Base-by-base conservation (phyloP, 2,113 vertebrate genomes). In the Chascanopsetta lugubris region DNA sequence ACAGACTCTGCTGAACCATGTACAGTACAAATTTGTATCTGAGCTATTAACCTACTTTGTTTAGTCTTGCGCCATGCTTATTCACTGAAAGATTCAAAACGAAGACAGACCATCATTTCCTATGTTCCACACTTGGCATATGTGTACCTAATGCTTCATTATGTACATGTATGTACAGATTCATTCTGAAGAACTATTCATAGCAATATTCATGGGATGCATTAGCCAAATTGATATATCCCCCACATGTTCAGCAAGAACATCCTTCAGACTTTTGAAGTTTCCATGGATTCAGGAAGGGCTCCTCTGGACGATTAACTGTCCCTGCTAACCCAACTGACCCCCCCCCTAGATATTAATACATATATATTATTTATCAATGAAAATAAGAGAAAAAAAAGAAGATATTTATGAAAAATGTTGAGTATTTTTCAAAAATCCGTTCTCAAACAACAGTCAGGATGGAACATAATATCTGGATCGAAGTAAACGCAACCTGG, bases 1-100 rank as follows among this genome's bases (percentile, higher is more conserved):
- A 85, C 87, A 92, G 91, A 94, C 90, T 90, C 79, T 89, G 93
- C 92, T 92, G 91, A 94, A 94, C 89, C 89, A 91, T 95, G 92
- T 93, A 93, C 90, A 93, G 91, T 88, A 90, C 69, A 88, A 80
- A 91, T 93, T 93, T 93, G 91, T 93, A 93, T 92, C 88, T 89
- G 90, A 89, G 85, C 84, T 93, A 92, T 91, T 91, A 91, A 86
- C 85, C 88, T 89, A 81, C 88, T 92, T 93, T 92, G 92, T 90
- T 90, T 90, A 94, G 90, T 92, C 93, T 94, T 94, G 91, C 94
- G 89, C 94, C 92, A 93, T 94, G 93, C 91, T 94, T 93, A 92
- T 87, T 89, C 90, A 92, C 88, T 81, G 92, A 93, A 93, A 91
- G 89, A 91, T 87, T 86, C 85, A 90, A n/a, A n/a, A 93, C 83